Evolutionary conservation across 1,140 invertebrate genomes (phyloP).

Genomic region (Pachypsylla venusta): DNA sequence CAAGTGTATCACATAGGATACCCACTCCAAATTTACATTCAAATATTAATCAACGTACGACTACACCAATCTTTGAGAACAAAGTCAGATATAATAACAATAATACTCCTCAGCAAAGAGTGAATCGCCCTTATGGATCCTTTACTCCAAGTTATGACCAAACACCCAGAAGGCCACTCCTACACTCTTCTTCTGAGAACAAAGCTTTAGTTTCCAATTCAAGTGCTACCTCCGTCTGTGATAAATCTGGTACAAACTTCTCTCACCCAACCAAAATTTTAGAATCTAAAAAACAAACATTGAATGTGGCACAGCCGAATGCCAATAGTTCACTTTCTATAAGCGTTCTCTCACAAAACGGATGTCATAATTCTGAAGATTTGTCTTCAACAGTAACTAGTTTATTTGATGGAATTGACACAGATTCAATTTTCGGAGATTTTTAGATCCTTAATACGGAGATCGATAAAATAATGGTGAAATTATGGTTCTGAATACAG

Average conservation of each 20-base stretch:
- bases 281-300: not conserved
- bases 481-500: too few species aligned
- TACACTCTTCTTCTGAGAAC: not conserved
- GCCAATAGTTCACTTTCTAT: not conserved
- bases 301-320: not conserved
- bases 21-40: not conserved
- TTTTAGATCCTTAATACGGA: too few species aligned
- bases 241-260: not conserved
- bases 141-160: not conserved
- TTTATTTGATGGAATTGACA: slow-evolving; percentile 3
- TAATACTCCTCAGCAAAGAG: not conserved
- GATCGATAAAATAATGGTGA: too few species aligned
- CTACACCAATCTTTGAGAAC: not conserved
- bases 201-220: not conserved
- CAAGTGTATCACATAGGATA: not conserved
- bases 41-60: not conserved
- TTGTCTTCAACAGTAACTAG: not conserved
- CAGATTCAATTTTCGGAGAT: slow-evolving; percentile 1
- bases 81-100: too few species aligned
- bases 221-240: not conserved
- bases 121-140: not conserved
- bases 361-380: not conserved
- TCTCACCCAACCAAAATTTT: not conserved
- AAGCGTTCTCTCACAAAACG: not conserved
- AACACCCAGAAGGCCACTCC: not conserved